phyloP scores from a whole-genome alignment of 35 echinoderm and acorn worm species.

The Patiria miniata region DNA sequence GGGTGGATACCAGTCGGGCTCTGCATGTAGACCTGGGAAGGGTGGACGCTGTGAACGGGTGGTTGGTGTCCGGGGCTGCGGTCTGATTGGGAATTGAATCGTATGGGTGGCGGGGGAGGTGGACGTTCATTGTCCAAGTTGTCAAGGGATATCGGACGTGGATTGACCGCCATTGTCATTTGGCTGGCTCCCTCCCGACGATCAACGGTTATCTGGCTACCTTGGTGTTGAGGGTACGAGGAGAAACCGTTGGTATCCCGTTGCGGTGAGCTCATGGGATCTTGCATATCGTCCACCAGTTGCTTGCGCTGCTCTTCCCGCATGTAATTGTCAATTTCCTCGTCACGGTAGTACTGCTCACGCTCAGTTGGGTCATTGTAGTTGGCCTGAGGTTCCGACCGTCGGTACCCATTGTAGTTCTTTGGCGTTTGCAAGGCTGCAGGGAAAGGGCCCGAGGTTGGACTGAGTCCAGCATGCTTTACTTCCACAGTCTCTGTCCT shows the following conservation, averaged over 20 bases:
- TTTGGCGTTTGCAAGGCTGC: slow-evolving; percentile 13
- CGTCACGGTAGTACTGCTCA: slow-evolving; percentile 79
- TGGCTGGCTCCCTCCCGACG: neutral
- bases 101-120: neutral
- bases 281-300: slow-evolving; percentile 33
- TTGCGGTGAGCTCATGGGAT: slow-evolving; percentile 4
- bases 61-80: slow-evolving; percentile 18
- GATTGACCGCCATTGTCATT: slow-evolving; percentile 9
- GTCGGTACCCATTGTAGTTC: slow-evolving; percentile 3
- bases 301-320: slow-evolving; percentile 72
- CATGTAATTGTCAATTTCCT: slow-evolving; percentile 82
- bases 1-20: neutral
- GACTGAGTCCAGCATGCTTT: neutral
- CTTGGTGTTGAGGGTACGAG: neutral
- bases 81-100: slow-evolving; percentile 1
- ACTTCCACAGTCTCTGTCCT: neutral
- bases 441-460: neutral
- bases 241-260: neutral
- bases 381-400: neutral
- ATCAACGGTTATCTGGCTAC: neutral
- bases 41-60: slow-evolving; percentile 26
- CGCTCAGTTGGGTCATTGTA: slow-evolving; percentile 13
- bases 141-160: neutral
- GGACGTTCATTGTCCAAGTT: slow-evolving; percentile 12
- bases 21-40: slow-evolving; percentile 22